A percentile compares a stretch with the other conserved stretches of the same genome.
phyloP scores from a whole-genome alignment of 2,888 invertebrate genomes.

The Euproctis similis region DNA sequence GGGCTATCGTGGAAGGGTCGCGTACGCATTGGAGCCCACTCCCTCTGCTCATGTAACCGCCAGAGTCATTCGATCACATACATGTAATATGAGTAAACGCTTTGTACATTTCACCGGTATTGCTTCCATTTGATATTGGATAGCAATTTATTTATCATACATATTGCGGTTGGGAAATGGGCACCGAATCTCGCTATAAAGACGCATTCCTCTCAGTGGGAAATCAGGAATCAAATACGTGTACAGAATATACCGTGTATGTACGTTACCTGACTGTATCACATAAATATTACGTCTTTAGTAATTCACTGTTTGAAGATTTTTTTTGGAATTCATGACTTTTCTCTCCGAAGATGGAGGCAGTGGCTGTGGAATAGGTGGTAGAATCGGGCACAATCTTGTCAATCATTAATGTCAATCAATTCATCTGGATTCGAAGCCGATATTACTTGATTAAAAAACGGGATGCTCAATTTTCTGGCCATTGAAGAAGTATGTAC shows the following conservation, averaged over 20 bases:
- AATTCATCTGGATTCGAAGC: too few species aligned
- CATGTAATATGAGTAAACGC: slow-evolving; percentile 59
- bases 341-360: too few species aligned
- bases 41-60: slow-evolving; percentile 15
- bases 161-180: slow-evolving; percentile 63
- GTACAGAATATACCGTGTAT: slow-evolving; percentile 63
- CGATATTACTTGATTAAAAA: too few species aligned
- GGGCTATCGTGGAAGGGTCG: slow-evolving; percentile 13
- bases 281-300: slow-evolving; percentile 42
- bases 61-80: slow-evolving; percentile 41
- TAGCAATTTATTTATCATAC: slow-evolving; percentile 77
- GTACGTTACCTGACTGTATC: slow-evolving; percentile 34
- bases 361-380: too few species aligned
- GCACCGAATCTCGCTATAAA: slow-evolving; percentile 53
- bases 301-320: too few species aligned
- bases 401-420: too few species aligned
- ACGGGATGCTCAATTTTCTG: too few species aligned
- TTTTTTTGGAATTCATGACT: too few species aligned
- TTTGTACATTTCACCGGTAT: slow-evolving; percentile 69
- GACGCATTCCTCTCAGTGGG: slow-evolving; percentile 56
- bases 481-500: too few species aligned
- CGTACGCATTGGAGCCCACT: slow-evolving; percentile 6
- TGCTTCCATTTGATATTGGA: slow-evolving; percentile 73
- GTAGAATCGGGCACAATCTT: too few species aligned
- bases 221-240: slow-evolving; percentile 69